Evolutionary conservation across 1,140 invertebrate genomes (phyloP).

Genomic region (Ruditapes philippinarum): DNA sequence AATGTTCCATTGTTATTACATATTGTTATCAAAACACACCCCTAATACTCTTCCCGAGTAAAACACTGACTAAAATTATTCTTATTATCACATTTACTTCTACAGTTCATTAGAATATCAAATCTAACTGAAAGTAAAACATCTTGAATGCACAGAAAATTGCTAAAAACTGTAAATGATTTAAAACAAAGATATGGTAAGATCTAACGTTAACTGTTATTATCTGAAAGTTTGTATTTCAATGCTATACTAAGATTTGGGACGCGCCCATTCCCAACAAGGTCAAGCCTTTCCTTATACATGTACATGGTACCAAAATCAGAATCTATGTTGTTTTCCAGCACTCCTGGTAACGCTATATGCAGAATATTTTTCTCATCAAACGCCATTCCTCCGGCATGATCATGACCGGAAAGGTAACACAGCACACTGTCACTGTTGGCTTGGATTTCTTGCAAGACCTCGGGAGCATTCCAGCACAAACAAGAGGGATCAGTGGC

Average conservation of each 20-base stretch:
- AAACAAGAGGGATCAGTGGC: constrained; percentile 68
- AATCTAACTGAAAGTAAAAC: too few species aligned
- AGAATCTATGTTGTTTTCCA: constrained; percentile 78
- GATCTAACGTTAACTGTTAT: background rate
- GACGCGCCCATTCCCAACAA: constrained; percentile 72
- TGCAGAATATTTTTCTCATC: constrained; percentile 81
- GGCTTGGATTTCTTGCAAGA: constrained; percentile 16
- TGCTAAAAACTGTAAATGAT: too few species aligned
- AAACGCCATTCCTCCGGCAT: constrained; percentile 76
- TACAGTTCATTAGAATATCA: too few species aligned
- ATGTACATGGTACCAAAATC: constrained; percentile 84
- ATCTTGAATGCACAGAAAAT: too few species aligned
- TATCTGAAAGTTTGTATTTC: constrained; percentile 47
- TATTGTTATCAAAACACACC: too few species aligned
- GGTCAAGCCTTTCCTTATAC: constrained; percentile 73
- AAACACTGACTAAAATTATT: too few species aligned
- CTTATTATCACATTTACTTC: too few species aligned
- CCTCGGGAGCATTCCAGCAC: constrained; percentile 53
- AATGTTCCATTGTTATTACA: too few species aligned
- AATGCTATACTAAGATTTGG: constrained; percentile 63
- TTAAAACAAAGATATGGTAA: background rate
- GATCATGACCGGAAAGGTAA: constrained; percentile 83
- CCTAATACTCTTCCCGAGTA: too few species aligned
- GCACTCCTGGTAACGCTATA: constrained; percentile 80
- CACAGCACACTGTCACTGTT: constrained; percentile 72